Evolutionary conservation across 1,140 invertebrate genomes (phyloP), one percentile per base, ranked within the genome.

Genomic region (Charaxes varanes): DNA sequence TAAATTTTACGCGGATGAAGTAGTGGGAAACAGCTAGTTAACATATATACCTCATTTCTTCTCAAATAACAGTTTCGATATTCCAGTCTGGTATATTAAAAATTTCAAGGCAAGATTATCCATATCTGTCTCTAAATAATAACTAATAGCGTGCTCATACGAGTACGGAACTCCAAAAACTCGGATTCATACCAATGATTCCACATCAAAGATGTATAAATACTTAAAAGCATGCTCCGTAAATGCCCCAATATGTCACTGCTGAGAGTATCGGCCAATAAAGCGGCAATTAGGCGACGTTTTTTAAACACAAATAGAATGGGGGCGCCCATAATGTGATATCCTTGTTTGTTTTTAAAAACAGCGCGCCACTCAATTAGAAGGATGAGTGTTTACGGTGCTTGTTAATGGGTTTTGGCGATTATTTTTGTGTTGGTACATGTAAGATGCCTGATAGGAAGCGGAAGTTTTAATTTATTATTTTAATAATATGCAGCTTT

Each of bases 201-300:
- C 36, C 41, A 56, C 49, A 63, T 63, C 56, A 63, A 59, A 58
- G 51, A 44, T 52, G 33, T 42, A 51, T 53, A 40, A 48, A 52
- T 42, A 49, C 34, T 30, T 58, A 63, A 56, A 59, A 56, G 60
- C 60, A 34, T 27, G 19, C 43, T 44, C 16, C 47, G 40, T 54
- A 49, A 60, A 59, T 37, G 43, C 46, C 46, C 48, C 47, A 59
- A 62, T 62, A 62, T 65, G 62, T 65, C 62, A 65, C 58, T 44
- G 55, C 50, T 62, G 44, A 64, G 53, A 68, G 61, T 62, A 57
- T 63, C 51, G 33, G 19, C 56, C 56, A 65, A 62, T 68, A 68
- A 65, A 68, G 49, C 30, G 36, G 49, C 64, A 65, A 68, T 68
- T 68, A 68, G 64, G 28, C 49, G 41, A 37, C 44, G 44, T 50